A percentile compares a stretch with the other conserved stretches of the same genome.
Conservation (phyloP, 2,888 invertebrate species). For the Coremacera marginata region DNA sequence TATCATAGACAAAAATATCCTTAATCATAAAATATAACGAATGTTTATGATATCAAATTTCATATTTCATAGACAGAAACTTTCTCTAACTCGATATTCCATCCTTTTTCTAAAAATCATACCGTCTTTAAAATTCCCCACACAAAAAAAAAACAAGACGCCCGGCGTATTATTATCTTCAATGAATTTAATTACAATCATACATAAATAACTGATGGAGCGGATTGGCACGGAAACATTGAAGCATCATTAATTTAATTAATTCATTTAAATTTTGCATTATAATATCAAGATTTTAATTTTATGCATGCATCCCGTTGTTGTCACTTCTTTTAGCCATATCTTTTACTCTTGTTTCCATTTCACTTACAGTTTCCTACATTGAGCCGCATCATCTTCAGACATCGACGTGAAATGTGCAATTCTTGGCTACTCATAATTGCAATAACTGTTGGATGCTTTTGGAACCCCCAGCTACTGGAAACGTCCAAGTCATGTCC, state of each 20-base stretch:
- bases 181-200: too few relatives aligned
- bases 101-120: too few relatives aligned
- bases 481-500: slow-evolving; percentile 77
- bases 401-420: slow-evolving; percentile 69
- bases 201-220: not conserved
- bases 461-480: slow-evolving; percentile 68
- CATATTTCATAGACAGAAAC: too few relatives aligned
- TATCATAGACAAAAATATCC: too few relatives aligned
- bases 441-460: slow-evolving; percentile 69
- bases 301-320: not conserved
- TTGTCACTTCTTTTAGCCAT: not conserved
- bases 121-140: too few relatives aligned
- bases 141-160: too few relatives aligned
- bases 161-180: too few relatives aligned
- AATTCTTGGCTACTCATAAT: slow-evolving; percentile 69
- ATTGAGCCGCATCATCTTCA: slow-evolving; percentile 24
- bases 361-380: slow-evolving; percentile 21
- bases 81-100: too few relatives aligned
- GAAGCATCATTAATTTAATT: slow-evolving; percentile 4
- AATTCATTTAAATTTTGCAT: too few relatives aligned
- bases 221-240: not conserved
- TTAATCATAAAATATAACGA: too few relatives aligned
- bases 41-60: too few relatives aligned
- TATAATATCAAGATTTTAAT: not conserved
- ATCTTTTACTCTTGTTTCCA: not conserved